phyloP scores from a whole-genome alignment of 2,113 vertebrate species.

The Anguilla rostrata region DNA sequence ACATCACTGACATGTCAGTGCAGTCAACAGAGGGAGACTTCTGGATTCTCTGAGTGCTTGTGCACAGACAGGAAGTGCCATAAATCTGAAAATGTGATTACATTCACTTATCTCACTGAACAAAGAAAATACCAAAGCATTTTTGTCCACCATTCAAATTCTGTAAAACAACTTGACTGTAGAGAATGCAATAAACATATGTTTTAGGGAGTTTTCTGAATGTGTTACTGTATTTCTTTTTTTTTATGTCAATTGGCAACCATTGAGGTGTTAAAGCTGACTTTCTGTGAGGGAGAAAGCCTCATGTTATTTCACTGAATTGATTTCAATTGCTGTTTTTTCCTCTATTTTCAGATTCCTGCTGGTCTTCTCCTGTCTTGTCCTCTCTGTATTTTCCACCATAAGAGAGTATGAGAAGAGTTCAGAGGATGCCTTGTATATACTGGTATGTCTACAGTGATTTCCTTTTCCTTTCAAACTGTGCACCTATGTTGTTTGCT shows the following conservation, averaged over 20 bases:
- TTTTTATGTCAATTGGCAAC: no score
- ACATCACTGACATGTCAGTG: neutral
- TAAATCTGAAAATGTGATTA: neutral
- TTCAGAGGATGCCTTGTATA: constrained; percentile 94
- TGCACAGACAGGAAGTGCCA: neutral
- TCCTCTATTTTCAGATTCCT: constrained; percentile 76
- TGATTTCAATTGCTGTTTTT: no score
- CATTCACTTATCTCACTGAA: neutral
- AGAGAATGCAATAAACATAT: no score
- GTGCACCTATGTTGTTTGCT: no score
- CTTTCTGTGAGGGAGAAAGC: no score
- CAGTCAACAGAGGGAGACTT: neutral
- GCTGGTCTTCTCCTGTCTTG: constrained; percentile 95
- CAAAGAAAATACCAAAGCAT: neutral
- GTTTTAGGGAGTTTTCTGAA: no score
- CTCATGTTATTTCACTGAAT: no score
- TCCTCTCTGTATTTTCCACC: constrained; percentile 95
- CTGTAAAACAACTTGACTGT: no score
- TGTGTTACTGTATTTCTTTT: no score
- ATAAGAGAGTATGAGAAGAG: constrained; percentile 97
- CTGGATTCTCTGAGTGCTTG: neutral
- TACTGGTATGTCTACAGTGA: constrained; percentile 76
- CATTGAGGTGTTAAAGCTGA: no score
- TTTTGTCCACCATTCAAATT: neutral
- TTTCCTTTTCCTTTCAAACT: no score